Conservation (phyloP, 2,113 vertebrate genomes). For the Acanthochromis polyacanthus region DNA sequence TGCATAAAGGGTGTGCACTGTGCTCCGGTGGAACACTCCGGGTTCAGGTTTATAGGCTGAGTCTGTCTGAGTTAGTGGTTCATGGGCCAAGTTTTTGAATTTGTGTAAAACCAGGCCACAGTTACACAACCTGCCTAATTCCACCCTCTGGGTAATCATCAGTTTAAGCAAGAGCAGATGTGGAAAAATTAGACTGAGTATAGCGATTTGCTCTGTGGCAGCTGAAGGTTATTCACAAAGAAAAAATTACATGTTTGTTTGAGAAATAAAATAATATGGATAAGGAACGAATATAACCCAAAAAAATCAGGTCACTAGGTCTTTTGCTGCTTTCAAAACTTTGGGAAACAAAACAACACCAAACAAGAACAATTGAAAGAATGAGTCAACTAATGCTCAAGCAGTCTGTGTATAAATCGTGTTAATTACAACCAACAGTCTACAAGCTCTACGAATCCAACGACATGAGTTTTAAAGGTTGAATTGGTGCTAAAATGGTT, state of each 20-base stretch:
- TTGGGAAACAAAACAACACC: neutral
- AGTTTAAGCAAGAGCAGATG: slow-evolving; percentile 72
- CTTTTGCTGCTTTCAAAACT: neutral
- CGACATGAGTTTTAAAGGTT: neutral
- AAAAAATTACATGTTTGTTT: slow-evolving; percentile 11
- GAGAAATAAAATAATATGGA: slow-evolving; percentile 13
- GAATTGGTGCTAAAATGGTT: neutral
- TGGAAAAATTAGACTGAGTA: slow-evolving; percentile 51
- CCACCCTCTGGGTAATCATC: slow-evolving; percentile 53
- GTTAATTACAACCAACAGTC: neutral
- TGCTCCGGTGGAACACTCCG: slow-evolving; percentile 28
- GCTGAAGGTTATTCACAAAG: slow-evolving; percentile 50
- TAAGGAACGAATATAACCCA: slow-evolving; percentile 16
- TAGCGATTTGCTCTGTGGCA: slow-evolving; percentile 36
- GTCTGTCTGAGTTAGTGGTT: slow-evolving; percentile 43
- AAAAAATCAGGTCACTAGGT: neutral
- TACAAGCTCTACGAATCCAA: neutral
- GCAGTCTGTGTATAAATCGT: neutral
- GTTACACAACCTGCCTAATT: slow-evolving; percentile 65
- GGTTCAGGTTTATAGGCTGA: slow-evolving; percentile 56
- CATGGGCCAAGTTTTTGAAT: slow-evolving; percentile 52
- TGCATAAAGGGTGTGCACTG: slow-evolving; percentile 32
- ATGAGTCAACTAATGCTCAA: neutral
- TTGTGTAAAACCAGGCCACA: slow-evolving; percentile 64
- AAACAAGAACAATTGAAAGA: neutral